Base-by-base conservation (phyloP, 2,888 invertebrate genomes). In the Pristionchus fissidentatus region DNA sequence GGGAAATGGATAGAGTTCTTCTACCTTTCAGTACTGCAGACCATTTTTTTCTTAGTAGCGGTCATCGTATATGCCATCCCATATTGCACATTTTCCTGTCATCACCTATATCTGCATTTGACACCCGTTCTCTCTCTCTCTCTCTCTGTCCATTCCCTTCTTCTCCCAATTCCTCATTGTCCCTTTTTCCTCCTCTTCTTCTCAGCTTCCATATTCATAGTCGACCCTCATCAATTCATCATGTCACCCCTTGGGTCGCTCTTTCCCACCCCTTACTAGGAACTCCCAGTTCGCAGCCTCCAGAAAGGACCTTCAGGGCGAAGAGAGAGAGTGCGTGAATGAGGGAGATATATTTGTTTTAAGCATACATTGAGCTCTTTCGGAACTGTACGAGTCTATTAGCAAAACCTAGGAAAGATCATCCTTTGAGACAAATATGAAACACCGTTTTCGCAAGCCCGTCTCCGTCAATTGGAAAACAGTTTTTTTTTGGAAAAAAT, bases 161-260 rank as follows among this genome's bases (percentile, higher is more conserved):
- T 26, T 73, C 46, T 22, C 15, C 46, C 73, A 43, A 43, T 73
- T 73, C 29, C 29, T 43, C 73, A 29, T 35, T 41, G n/a, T 70
- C 32, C 38, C 66, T 22, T 8, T 49, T 19, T 49, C 19, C 19
- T 66, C 29, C 43, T 43, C 46, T 43, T 32, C 43, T 26, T 73
- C 29, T n/a, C 70, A 29, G 43, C 29, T 73, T 46, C 38, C 73
- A 5, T 66, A 66, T 73, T 46, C 73, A 73, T 46, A 73, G 73
- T 43, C 43, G 29, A 29, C 46, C 73, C 70, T 26, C 73, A 73
- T 73, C 73, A 73, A 73, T 43, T 29, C 43, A 73, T 73, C 46
- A 73, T 8, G 5, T 41, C 35, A 10, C 29, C 38, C 5, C 32
- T 62, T 1, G 15, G 0, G 1, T 66, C 29, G 0, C 38, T 19